phyloP scores from a whole-genome alignment of 2,888 invertebrate genomes.

The Diplolepis rosae region DNA sequence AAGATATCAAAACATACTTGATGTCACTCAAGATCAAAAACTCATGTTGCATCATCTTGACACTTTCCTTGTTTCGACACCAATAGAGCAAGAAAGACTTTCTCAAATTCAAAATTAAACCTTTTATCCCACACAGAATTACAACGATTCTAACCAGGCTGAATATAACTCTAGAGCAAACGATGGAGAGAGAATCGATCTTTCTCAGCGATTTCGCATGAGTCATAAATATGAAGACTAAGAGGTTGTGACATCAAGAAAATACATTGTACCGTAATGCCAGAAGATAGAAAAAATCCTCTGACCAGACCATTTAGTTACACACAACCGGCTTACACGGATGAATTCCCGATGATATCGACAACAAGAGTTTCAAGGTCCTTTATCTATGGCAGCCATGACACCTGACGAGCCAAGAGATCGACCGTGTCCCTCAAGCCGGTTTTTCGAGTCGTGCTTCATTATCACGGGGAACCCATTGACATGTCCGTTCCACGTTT shows the following conservation, averaged over 20 bases:
- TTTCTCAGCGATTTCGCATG: neutral
- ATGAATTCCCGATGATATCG: neutral
- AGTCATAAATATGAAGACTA: neutral
- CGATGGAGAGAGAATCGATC: neutral
- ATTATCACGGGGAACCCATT: constrained; percentile 48
- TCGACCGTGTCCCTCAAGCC: constrained; percentile 26
- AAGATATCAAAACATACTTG: too few relatives aligned
- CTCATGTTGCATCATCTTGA: neutral
- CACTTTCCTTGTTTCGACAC: too few relatives aligned
- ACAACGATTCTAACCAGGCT: neutral
- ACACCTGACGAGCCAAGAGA: constrained; percentile 23
- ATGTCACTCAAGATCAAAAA: neutral
- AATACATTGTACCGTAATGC: neutral
- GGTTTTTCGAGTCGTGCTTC: constrained; percentile 40
- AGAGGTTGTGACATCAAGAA: neutral
- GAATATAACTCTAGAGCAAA: neutral
- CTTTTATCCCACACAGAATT: neutral
- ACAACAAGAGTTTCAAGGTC: neutral
- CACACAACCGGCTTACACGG: neutral
- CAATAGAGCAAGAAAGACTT: neutral
- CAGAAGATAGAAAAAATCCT: neutral
- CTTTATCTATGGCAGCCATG: constrained; percentile 17
- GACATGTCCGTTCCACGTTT: constrained; percentile 49
- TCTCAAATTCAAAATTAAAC: neutral
- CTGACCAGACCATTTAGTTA: neutral